A percentile compares a stretch with the other conserved stretches of the same genome.
These are phyloP conservation scores for Brachyrhaphis roseni DNA, from an alignment of 2,797 vertebrate species.

Conservation along the genomic window DNA sequence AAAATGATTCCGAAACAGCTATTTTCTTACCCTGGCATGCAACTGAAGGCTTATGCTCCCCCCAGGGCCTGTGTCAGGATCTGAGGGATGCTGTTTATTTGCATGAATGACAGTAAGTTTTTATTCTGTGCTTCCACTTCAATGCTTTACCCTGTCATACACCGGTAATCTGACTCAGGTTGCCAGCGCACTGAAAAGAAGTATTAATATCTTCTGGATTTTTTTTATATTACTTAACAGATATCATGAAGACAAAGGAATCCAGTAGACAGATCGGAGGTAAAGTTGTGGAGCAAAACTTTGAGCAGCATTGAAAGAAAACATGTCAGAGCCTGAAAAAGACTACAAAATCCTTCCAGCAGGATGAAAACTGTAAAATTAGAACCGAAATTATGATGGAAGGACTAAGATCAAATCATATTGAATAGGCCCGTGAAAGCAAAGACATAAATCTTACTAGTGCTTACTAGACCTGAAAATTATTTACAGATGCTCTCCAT, in stretches of 20 bases:
- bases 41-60: background rate
- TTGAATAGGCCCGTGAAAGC: background rate
- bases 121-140: background rate
- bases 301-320: background rate
- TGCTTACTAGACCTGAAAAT: background rate
- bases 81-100: background rate
- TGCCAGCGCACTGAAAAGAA: background rate
- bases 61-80: background rate
- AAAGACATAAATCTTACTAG: background rate
- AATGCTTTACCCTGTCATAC: background rate
- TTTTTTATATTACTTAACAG: background rate
- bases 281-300: no score
- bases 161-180: background rate
- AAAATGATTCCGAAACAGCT: background rate
- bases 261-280: background rate
- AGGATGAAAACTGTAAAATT: background rate
- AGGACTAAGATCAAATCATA: background rate
- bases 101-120: background rate
- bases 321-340: background rate
- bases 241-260: background rate
- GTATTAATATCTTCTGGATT: background rate
- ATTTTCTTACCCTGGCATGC: background rate
- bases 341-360: background rate
- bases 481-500: background rate
- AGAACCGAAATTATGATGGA: background rate